A percentile compares a stretch with the other conserved stretches of the same genome.
Evolutionary conservation across 2,113 vertebrate genomes (phyloP).

Genomic region (Myocastor coypus): DNA sequence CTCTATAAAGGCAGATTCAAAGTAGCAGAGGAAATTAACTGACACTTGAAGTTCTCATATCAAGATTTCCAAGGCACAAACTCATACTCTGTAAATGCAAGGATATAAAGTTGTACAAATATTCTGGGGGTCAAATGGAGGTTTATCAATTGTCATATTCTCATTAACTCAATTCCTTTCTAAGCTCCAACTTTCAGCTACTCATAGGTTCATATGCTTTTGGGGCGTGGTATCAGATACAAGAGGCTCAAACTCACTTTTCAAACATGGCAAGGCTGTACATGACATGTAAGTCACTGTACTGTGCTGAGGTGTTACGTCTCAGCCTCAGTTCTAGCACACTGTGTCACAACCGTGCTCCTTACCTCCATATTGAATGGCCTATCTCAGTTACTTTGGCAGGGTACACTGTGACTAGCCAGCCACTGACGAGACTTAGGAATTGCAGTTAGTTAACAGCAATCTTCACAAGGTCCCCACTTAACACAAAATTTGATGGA

Average conservation of each 20-base stretch:
- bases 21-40: slow-evolving; percentile 1
- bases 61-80: not conserved
- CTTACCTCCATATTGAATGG: not conserved
- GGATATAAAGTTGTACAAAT: not conserved
- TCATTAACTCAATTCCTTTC: slow-evolving; percentile 24
- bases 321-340: not conserved
- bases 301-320: not conserved
- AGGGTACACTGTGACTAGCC: not conserved
- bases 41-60: slow-evolving; percentile 5
- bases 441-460: not conserved
- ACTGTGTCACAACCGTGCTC: not conserved
- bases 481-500: not conserved
- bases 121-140: not conserved
- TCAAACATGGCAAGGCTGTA: slow-evolving; percentile 9
- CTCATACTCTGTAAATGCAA: slow-evolving; percentile 7
- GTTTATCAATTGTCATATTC: not conserved
- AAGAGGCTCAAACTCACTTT: slow-evolving; percentile 44
- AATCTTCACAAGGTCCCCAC: not conserved
- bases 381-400: not conserved
- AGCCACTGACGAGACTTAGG: slow-evolving; percentile 42
- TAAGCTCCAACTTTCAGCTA: slow-evolving; percentile 10
- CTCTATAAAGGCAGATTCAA: slow-evolving; percentile 21
- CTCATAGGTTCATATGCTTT: not conserved
- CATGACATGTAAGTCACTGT: not conserved
- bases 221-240: not conserved